Conservation (phyloP, 2,113 vertebrate genomes). For the Seriola dumerili region DNA sequence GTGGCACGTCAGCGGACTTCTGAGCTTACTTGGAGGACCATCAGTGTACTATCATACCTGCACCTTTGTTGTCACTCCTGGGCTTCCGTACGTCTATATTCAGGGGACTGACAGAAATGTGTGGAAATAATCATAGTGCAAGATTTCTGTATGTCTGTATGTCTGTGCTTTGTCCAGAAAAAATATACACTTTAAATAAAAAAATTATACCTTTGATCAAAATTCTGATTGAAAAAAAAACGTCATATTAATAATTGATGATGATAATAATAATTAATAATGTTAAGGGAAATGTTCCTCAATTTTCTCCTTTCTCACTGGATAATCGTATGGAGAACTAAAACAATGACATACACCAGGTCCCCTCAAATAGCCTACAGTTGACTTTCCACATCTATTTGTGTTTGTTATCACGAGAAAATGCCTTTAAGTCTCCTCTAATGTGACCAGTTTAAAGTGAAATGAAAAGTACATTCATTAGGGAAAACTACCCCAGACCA, state of each 20-base stretch:
- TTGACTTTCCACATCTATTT: neutral
- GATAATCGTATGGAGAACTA: neutral
- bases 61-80: neutral
- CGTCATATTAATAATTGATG: neutral
- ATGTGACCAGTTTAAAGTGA: neutral
- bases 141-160: neutral
- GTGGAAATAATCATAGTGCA: neutral
- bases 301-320: neutral
- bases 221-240: neutral
- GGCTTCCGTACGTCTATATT: neutral
- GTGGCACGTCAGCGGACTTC: slow-evolving; percentile 28
- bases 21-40: slow-evolving; percentile 52
- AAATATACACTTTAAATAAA: neutral
- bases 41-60: slow-evolving; percentile 1
- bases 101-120: neutral
- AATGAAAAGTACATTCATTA: slow-evolving; percentile 33
- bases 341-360: neutral
- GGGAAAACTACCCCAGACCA: slow-evolving; percentile 13
- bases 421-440: slow-evolving; percentile 16
- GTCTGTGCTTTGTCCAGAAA: neutral
- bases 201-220: neutral
- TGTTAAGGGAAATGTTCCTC: neutral
- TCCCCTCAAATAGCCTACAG: neutral
- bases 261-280: neutral
- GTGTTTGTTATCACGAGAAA: neutral